These are phyloP conservation scores for Patella pellucida DNA, from an alignment of 2,888 invertebrate species.

Conservation along the genomic window DNA sequence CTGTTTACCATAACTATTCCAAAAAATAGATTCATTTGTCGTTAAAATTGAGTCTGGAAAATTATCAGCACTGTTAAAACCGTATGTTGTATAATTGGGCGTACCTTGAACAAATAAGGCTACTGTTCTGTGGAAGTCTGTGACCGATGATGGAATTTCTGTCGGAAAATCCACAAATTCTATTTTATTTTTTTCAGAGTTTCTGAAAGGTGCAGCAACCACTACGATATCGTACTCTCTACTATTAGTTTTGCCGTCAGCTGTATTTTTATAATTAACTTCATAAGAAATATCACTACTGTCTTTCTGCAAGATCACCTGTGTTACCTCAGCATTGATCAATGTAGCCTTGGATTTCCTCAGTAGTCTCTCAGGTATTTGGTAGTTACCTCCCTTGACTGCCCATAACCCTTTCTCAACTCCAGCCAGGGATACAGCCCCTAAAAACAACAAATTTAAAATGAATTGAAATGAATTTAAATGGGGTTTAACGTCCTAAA, in stretches of 20 bases:
- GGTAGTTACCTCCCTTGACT: constrained; percentile 76
- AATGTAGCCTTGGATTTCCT: constrained; percentile 70
- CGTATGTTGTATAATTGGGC: constrained; percentile 73
- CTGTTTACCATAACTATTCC: constrained; percentile 73
- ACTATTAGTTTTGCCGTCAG: constrained; percentile 21
- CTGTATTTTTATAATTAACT: constrained; percentile 42
- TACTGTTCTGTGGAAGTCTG: constrained; percentile 74
- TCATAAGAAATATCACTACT: constrained; percentile 46
- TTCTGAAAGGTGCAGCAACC: constrained; percentile 75
- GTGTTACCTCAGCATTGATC: constrained; percentile 66
- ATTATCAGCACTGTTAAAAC: constrained; percentile 60
- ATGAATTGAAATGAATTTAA: too few relatives aligned
- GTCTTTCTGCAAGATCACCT: constrained; percentile 46
- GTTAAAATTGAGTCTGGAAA: constrained; percentile 72
- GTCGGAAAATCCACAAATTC: constrained; percentile 72
- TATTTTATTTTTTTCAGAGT: constrained; percentile 64
- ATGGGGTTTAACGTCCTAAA: too few relatives aligned
- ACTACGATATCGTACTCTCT: constrained; percentile 75
- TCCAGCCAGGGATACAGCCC: constrained; percentile 75
- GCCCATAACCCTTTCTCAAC: constrained; percentile 75
- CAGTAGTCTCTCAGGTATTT: constrained; percentile 56
- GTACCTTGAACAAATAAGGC: constrained; percentile 75
- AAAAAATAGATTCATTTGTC: constrained; percentile 72
- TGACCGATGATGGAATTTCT: constrained; percentile 42
- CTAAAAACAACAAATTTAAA: constrained; percentile 62